These are phyloP conservation scores for Dromius quadrimaculatus DNA, from an alignment of 2,888 invertebrate genomes.

Conservation along the genomic window DNA sequence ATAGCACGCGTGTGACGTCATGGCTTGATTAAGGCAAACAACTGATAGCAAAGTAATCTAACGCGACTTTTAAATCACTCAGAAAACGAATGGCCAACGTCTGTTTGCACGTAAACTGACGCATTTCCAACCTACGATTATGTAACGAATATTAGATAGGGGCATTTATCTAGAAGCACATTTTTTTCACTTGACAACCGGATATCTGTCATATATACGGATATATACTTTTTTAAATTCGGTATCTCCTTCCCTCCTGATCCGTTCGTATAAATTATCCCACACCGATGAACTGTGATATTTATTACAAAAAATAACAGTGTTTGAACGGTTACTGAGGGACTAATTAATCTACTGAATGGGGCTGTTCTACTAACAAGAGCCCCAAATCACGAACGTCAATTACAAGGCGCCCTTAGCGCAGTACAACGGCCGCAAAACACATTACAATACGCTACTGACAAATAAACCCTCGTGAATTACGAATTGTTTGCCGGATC, in stretches of 20 bases:
- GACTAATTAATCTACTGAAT: conserved; percentile 45
- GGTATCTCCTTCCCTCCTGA: too few relatives aligned
- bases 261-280: background rate
- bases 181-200: background rate
- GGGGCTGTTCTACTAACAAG: conserved; percentile 35
- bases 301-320: conserved; percentile 3
- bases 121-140: conserved; percentile 9
- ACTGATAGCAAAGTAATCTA: conserved; percentile 13
- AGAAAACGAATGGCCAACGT: conserved; percentile 20
- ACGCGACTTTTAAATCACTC: conserved; percentile 29
- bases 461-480: conserved; percentile 14
- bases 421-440: too few relatives aligned
- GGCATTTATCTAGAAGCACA: conserved; percentile 6
- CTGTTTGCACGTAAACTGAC: conserved; percentile 16
- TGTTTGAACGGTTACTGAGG: conserved; percentile 31
- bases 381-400: conserved; percentile 47
- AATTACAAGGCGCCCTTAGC: conserved; percentile 32
- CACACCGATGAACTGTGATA: background rate
- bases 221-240: background rate
- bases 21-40: conserved; percentile 22
- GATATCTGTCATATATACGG: background rate
- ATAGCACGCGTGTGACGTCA: conserved; percentile 33
- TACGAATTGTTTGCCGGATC: conserved; percentile 4
- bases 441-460: background rate
- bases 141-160: conserved; percentile 10